Evolutionary conservation across 1,140 invertebrate species (phyloP).

Genomic region (Caenorhabditis elegans): WBcel235 BX284604.4:7245501-7246000

Average conservation of each 20-base stretch:
- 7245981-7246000: constrained; percentile 8
- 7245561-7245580: constrained; percentile 29
- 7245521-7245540: constrained; percentile 36
- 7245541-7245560: constrained; percentile 31
- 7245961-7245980: too few relatives aligned
- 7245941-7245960: too few relatives aligned
- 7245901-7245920: constrained; percentile 8
- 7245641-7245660: constrained; percentile 10
- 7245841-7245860: constrained; percentile 24
- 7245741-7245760: constrained; percentile 23
- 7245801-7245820: constrained; percentile 24
- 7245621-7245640: constrained; percentile 10
- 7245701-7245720: constrained; percentile 17
- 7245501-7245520: not conserved
- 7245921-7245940: not conserved
- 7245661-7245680: constrained; percentile 12
- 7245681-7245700: constrained; percentile 1
- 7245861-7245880: constrained; percentile 10
- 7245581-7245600: constrained; percentile 4
- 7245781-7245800: constrained; percentile 12
- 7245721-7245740: constrained; percentile 27
- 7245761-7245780: constrained; percentile 13
- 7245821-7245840: constrained; percentile 5
- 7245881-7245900: not conserved
- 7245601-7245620: constrained; percentile 15